Conservation (phyloP, 2,797 vertebrate genomes). For the Mionectes olivaceus region DNA sequence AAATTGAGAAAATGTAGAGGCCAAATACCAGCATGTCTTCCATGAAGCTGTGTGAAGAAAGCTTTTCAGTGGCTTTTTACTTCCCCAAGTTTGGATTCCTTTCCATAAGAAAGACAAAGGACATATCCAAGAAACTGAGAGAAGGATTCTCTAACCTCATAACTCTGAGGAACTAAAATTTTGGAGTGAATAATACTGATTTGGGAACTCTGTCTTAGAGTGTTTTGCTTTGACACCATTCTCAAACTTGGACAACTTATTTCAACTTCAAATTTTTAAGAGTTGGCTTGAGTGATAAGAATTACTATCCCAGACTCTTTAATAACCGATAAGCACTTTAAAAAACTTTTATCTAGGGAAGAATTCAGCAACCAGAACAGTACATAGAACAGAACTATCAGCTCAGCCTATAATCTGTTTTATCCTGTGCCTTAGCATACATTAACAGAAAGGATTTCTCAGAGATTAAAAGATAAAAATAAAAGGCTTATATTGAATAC, state of each 20-base stretch:
- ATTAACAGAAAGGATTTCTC: not conserved
- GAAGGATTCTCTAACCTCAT: not conserved
- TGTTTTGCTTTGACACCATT: not conserved
- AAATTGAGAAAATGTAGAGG: not conserved
- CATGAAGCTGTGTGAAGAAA: not conserved
- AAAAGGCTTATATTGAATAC: not conserved
- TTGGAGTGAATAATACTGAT: not conserved
- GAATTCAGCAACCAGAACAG: not conserved
- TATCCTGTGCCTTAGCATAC: not conserved
- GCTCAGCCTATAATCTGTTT: not conserved
- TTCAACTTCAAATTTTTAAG: not conserved
- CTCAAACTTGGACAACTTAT: not conserved
- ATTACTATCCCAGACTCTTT: not conserved
- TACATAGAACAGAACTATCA: not conserved
- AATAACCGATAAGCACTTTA: not conserved
- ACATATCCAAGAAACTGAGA: rapidly evolving
- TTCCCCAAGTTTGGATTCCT: not conserved
- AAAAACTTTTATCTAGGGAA: not conserved
- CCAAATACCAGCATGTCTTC: not conserved
- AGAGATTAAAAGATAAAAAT: not conserved
- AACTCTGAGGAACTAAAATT: not conserved
- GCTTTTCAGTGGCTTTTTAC: not conserved
- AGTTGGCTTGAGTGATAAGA: not conserved
- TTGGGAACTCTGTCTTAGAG: not conserved
- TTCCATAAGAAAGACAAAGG: not conserved